Evolutionary conservation across 2,888 invertebrate species (phyloP), one percentile per base, ranked within the genome.

Genomic region (Latrodectus elegans): DNA sequence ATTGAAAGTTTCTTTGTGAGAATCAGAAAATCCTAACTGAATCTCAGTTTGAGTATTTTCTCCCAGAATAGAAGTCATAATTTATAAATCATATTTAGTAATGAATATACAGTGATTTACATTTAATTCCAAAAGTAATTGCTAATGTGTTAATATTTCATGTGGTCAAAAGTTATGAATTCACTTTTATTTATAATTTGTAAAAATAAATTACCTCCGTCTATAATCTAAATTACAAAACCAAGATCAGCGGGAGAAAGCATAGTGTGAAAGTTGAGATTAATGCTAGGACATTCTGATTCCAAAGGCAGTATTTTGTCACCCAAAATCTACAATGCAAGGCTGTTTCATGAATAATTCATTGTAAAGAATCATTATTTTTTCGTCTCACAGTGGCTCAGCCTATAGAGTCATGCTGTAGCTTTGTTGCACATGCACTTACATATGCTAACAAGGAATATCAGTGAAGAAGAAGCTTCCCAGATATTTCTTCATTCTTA

Each of bases 311-410:
- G 14, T 77, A 67, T 81, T 81, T 73, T 73, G 81, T 81, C 81
- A 81, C 81, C 73, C 51, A 73, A 81, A 73, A 74, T 74, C 81
- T 80, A 52, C 80, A 72, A 80, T 64, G 80, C 80, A 65, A 74
- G 74, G 67, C 81, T 38, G 74, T 81, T 74, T 81, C 81, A 74
- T 81, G 81, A 81, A 81, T 81, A 81, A 74, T 81, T 81, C 81
- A 81, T 73, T 26, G 52, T 38, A 14, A 53, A 74, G 72, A 81
- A 74, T 81, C 81, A 81, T 81, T 81, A 81, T 74, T 81, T 81
- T 81, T 81, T 81, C 81, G 81, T 81, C 73, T 72, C 80, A 72
- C 22, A 26, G 72, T 26, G 72, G 51, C 60, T 67, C 52, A 53
- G 64, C 51, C 65, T 72, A 51, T 64, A 64, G 72, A 80, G 72